Evolutionary conservation across 2,888 invertebrate genomes (phyloP), one percentile per base, ranked within the genome.

Genomic region (Metellina segmentata): DNA sequence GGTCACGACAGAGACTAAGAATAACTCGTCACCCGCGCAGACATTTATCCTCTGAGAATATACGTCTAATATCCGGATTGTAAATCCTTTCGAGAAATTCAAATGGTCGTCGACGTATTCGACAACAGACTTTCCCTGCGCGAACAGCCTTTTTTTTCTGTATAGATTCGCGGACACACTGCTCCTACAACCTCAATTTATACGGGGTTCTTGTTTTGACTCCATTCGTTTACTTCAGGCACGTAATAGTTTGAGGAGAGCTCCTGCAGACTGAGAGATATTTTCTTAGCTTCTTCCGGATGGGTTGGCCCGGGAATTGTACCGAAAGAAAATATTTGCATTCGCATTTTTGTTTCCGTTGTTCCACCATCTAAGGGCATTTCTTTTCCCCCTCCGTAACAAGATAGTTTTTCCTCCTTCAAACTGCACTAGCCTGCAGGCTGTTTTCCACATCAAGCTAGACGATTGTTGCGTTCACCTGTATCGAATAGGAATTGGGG

Each of bases 81-180:
- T 51, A 51, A 79, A 79, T 79, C 79, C 79, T n/a, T 79, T 79
- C 16, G 16, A 52, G 52, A 52, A 79, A 79, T 79, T 52, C 79
- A 79, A 51, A 79, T 52, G n/a, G 51, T 79, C 52, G 79, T 51
- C 52, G 79, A n/a, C 79, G 51, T 5, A 11, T 9, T 16, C 52
- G 53, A 79, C 79, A 79, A 79, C 51, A 79, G 52, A 49, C 53
- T 19, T 8, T 51, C 52, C 53, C 16, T n/a, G 52, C n/a, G 52
- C 52, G 11, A 52, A 48, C 16, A 48, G n/a, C 51, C n/a, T 13
- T 79, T 52, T 79, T 13, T 9, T 34, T 34, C 4, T 34, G 34
- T 34, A 34, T 34, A 34, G 34, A 34, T 34, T 34, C 34, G 34
- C 34, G 13, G 19, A 19, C 51, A 52, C n/a, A n/a, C 20, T 79